Percentiles rank a stretch among this genome's conserved stretches.
Conservation (phyloP, 2,113 vertebrate genomes). For the Brachyhypopomus occidentalis region DNA sequence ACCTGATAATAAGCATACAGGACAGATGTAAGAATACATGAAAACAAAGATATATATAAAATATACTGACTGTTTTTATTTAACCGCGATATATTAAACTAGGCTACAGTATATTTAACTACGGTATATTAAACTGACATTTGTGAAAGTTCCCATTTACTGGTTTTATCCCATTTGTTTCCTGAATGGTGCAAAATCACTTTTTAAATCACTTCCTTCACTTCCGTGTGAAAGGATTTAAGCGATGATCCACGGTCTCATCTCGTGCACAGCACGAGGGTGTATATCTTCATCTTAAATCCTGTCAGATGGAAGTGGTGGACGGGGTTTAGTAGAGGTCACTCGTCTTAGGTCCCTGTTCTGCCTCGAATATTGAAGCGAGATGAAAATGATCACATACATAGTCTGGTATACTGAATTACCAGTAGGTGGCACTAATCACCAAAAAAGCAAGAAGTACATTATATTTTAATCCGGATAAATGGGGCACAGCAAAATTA, state of each 20-base stretch:
- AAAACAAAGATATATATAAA: too few species aligned
- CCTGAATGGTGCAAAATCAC: too few species aligned
- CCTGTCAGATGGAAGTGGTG: background rate
- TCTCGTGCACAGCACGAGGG: background rate
- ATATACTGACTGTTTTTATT: too few species aligned
- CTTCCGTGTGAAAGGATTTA: too few species aligned
- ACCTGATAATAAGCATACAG: background rate
- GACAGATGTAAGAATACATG: background rate
- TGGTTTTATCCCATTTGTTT: too few species aligned
- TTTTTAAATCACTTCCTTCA: too few species aligned
- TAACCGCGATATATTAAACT: too few species aligned
- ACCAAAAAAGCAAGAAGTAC: background rate
- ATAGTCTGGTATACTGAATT: background rate
- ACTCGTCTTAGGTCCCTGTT: background rate
- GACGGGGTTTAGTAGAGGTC: background rate
- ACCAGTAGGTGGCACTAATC: constrained; percentile 41
- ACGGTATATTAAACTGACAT: too few species aligned
- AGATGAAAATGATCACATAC: background rate
- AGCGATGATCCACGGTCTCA: too few species aligned
- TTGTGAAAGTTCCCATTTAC: too few species aligned
- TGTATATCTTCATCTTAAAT: background rate
- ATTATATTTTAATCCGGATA: background rate
- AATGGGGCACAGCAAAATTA: background rate
- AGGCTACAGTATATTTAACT: background rate
- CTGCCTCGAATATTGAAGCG: background rate